Base-by-base conservation (phyloP, 2,797 vertebrate genomes). In the Mus caroli region DNA sequence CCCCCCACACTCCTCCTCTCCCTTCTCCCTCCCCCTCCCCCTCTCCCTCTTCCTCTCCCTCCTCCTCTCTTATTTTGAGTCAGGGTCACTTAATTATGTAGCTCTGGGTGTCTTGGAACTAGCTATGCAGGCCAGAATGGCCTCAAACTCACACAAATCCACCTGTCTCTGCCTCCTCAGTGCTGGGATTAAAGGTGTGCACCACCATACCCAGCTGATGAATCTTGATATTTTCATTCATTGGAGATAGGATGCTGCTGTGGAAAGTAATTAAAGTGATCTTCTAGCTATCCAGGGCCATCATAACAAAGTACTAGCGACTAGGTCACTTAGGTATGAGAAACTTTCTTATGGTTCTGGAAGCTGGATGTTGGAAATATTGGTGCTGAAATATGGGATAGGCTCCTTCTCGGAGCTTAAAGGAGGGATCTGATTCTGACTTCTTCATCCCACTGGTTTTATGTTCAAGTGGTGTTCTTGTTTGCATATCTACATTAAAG, bases 1-100 rank as follows among this genome's bases (percentile, higher is more conserved):
- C 2, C 2, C 1, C 11, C 34, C 10, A 31, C 2, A 22, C 9
- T 17, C 19, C n/a, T 7, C 1, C 15, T 43, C 14, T 3, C 3
- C 3, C 4, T 2, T 52, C 8, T 14, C 3, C 0, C 6, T 24
- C 19, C 50, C 2, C 34, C 28, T 31, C 19, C 24, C 12, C 1
- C 24, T 43, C 12, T n/a, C 9, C 14, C 15, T 31, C 20, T 37
- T 3, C 1, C 26, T 43, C 14, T 3, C 1, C 3, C 4, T n/a
- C 11, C 1, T 3, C n/a, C 12, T n/a, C 13, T 14, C 3, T 1
- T 17, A 46, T n/a, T 50, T 24, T 67, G 19, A 85, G 60, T 24
- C 28, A 67, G 19, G 1, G 5, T 67, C 31, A 67, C 19, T 67
- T 20, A 67, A 46, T 67, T 67, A 85, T 50, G 12, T n/a, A 50